These are phyloP conservation scores for Flabesymbios commensalis DNA, from an alignment of 2,888 invertebrate genomes.

Conservation along the genomic window DNA sequence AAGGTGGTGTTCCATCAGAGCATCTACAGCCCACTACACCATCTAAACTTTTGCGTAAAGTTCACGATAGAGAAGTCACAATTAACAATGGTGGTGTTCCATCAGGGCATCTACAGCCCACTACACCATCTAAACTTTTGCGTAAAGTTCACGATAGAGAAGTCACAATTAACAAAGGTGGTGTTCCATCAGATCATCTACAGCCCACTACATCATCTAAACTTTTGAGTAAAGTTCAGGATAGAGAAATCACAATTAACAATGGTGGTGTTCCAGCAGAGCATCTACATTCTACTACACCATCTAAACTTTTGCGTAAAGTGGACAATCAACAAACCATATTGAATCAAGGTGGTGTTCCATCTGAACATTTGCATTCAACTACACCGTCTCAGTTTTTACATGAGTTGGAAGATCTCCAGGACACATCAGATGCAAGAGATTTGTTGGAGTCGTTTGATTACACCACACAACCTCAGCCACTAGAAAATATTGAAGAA, in stretches of 20 bases:
- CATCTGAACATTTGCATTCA: background rate
- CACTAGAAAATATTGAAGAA: too few species aligned
- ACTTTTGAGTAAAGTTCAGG: background rate
- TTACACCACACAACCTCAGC: too few species aligned
- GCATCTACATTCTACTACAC: background rate
- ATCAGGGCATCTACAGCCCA: background rate
- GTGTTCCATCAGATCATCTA: too few species aligned
- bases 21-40: too few species aligned
- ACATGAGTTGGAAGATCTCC: background rate
- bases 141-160: too few species aligned
- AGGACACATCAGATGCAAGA: too few species aligned
- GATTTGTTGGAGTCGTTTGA: too few species aligned
- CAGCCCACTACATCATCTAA: background rate
- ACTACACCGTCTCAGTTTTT: background rate
- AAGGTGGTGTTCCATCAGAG: too few species aligned
- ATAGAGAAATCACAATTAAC: background rate
- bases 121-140: too few species aligned
- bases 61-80: background rate
- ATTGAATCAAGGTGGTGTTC: background rate
- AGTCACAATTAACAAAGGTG: too few species aligned
- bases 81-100: background rate
- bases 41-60: background rate
- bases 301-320: background rate
- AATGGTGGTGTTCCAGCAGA: background rate
- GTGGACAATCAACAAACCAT: background rate